Evolutionary conservation across 2,113 vertebrate species (phyloP), one percentile per base, ranked within the genome.

Genomic region (Oceanites oceanicus): DNA sequence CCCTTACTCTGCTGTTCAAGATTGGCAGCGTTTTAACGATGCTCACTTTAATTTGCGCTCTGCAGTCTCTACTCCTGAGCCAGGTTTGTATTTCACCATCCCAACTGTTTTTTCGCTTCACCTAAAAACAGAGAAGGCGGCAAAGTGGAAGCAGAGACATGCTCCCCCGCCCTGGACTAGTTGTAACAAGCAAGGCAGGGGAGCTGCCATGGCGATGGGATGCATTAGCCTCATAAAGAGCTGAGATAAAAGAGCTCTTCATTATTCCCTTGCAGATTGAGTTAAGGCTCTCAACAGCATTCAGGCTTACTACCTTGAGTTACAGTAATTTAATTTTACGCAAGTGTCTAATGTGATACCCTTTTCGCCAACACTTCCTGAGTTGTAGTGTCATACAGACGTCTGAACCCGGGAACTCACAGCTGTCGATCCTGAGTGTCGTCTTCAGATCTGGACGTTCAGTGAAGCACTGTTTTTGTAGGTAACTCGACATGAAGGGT

Each of bases 241-340:
- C 76, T 50, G 70, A 77, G 73, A 94, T 96, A 92, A 83, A 96
- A 95, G 90, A 95, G 59, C 84, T 77, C 56, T 93, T 95, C 82
- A 61, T 88, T 96, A 95, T 84, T 88, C 44, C 80, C 63, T 88
- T 81, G 49, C 92, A 90, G 83, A 94, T 86, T 94, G 90, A 95
- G 74, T 93, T 90, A 74, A 65, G 79, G 91, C 95, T 97, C 81
- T 83, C 13, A 20, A 4, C 86, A 88, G 86, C 89, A 55, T 90
- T 94, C 92, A 92, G 74, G 23, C 81, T 63, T 27, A 36, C 38
- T 95, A 87, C 84, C 70, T 84, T 77, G 50, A 86, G 84, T 83
- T 91, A 66, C 59, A 66, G 91, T 94, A 81, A 97, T 94, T 92
- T 91, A 36, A 95, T 97, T 97, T 91, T 66, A 58, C 30, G 0